Base-by-base conservation (phyloP, 2,113 vertebrate genomes). In the Bubo blakistoni region DNA sequence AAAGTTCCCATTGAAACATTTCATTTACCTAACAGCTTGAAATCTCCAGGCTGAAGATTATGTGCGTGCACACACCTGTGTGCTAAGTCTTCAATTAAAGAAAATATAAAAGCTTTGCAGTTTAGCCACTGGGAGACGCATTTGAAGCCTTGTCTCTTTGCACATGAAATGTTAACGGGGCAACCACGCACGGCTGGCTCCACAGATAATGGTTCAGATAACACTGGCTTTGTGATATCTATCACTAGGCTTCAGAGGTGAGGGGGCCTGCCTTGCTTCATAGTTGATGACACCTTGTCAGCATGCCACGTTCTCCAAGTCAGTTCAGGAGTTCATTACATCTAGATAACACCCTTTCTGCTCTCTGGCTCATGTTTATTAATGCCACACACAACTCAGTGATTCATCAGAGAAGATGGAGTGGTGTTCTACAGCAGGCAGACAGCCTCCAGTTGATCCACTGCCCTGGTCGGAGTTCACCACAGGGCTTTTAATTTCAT, bases 261-360 rank as follows among this genome's bases (percentile, higher is more conserved):
- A 87, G 65, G 69, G 54, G 38, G 66, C 27, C 57, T 90, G 88
- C 73, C 90, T 80, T 32, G 58, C 88, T 62, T 73, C 90, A 4
- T 54, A 61, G 96, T 46, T 61, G 81, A 95, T 92, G 96, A 96
- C 91, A 97, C 32, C 72, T 89, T 94, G 94, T 97, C 95, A 95
- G 90, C 86, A 58, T 38, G 76, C 63, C 76, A 73, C 32, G 11
- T 90, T 92, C 88, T 29, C 40, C 46, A 70, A 49, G 92, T 90
- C 83, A 65, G 92, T 97, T 97, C 90, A 92, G 81, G 94, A 97
- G 95, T 96, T 98, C 95, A 97, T 97, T 94, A 95, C 87, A 94
- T 94, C 74, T 90, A 95, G 86, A 72, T 81, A 95, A 89, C n/a
- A 92, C 40, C 72, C 55, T 70, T 92, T 87, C 69, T 92, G 74